Percentiles rank a stretch among this genome's conserved stretches.
These are phyloP conservation scores for Macquaria ambigua DNA, from an alignment of 2,113 vertebrate genomes.

Conservation along the genomic window DNA sequence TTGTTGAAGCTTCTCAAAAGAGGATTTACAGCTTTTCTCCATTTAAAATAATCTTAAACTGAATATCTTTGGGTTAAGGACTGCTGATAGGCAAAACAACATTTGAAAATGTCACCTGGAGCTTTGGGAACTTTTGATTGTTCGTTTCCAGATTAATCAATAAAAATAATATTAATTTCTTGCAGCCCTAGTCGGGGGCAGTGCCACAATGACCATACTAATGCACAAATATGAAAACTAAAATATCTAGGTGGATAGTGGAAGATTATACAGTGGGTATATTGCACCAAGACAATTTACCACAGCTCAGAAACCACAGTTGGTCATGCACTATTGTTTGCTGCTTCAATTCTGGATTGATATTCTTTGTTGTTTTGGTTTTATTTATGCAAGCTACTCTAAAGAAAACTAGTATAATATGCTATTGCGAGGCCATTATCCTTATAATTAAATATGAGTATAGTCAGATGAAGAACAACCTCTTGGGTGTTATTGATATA, in stretches of 20 bases:
- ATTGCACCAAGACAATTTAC: not conserved
- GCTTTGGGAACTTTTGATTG: not conserved
- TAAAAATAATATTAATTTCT: too few species aligned
- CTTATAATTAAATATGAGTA: not conserved
- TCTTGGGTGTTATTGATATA: not conserved
- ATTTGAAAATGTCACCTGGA: not conserved
- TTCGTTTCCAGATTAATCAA: not conserved
- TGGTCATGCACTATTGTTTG: not conserved
- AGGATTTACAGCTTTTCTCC: not conserved
- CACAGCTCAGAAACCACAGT: not conserved
- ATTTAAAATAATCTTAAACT: not conserved
- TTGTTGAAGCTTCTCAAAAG: too few species aligned
- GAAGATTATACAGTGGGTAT: not conserved
- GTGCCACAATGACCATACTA: not conserved
- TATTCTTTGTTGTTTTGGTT: not conserved
- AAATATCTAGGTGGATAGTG: not conserved
- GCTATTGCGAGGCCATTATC: not conserved
- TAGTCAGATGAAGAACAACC: not conserved
- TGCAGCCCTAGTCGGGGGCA: not conserved
- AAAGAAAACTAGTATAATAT: too few species aligned
- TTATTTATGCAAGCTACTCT: not conserved
- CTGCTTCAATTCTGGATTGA: not conserved
- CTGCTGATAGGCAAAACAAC: not conserved
- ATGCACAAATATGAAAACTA: not conserved
- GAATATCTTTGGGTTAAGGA: not conserved